Conservation (phyloP, 2,113 vertebrate genomes). For the Osmerus eperlanus region DNA sequence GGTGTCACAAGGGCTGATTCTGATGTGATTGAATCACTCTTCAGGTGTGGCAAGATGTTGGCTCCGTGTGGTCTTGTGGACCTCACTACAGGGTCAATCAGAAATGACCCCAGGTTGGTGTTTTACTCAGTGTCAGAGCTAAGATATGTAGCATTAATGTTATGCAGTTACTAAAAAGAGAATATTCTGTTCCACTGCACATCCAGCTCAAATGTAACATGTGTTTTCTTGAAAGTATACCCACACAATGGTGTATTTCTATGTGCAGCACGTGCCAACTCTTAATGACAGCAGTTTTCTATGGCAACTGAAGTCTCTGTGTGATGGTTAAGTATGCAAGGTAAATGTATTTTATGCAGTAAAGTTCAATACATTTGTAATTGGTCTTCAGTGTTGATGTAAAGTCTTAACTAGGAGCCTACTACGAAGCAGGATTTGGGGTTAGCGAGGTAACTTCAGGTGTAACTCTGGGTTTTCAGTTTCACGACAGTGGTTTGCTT, state of each 20-base stretch:
- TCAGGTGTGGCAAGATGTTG: no score
- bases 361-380: slow-evolving; percentile 25
- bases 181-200: neutral
- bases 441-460: no score
- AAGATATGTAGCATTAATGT: slow-evolving; percentile 35
- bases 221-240: slow-evolving; percentile 2
- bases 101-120: neutral
- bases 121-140: slow-evolving; percentile 42
- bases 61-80: no score
- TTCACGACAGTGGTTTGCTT: no score
- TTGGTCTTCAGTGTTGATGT: slow-evolving; percentile 22
- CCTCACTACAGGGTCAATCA: no score
- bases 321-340: slow-evolving; percentile 34
- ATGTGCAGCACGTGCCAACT: slow-evolving; percentile 46
- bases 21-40: no score
- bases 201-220: slow-evolving; percentile 1
- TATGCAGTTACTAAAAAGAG: neutral
- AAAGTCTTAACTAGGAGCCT: neutral
- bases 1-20: no score
- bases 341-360: slow-evolving; percentile 11
- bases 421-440: no score
- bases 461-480: no score
- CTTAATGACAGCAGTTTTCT: slow-evolving; percentile 17
- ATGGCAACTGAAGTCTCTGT: slow-evolving; percentile 14
- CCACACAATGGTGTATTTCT: slow-evolving; percentile 9